phyloP scores from a whole-genome alignment of 2,797 vertebrate species.

The Alca torda region DNA sequence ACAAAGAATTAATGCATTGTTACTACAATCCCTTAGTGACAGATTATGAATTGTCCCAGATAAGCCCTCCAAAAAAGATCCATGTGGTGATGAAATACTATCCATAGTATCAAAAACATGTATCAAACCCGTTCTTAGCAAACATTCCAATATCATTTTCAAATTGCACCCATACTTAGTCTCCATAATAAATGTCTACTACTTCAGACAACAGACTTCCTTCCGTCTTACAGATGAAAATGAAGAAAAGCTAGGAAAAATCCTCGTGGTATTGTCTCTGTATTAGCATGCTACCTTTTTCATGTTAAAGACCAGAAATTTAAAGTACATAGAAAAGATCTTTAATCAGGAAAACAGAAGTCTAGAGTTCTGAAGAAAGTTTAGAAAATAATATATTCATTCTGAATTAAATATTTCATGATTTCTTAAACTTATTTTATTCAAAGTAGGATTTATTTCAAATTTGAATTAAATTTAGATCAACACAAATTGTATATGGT shows the following conservation, averaged over 20 bases:
- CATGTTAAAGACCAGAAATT: background rate
- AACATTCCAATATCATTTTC: background rate
- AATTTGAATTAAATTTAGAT: background rate
- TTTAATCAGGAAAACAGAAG: background rate
- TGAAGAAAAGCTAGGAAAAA: background rate
- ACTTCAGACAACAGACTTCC: background rate
- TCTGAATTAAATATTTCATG: background rate
- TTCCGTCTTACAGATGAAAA: background rate
- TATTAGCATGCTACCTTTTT: background rate
- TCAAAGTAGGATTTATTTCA: background rate
- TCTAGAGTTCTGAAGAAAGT: background rate
- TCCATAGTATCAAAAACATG: background rate
- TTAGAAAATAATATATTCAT: background rate
- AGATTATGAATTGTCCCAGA: constrained; percentile 36
- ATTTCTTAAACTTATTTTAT: background rate
- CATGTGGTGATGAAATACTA: background rate
- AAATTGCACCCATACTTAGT: background rate
- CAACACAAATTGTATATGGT: background rate
- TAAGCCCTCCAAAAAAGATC: constrained; percentile 13
- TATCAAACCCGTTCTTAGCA: background rate
- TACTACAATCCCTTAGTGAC: constrained; percentile 26
- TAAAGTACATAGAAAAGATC: background rate
- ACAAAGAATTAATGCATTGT: constrained; percentile 63
- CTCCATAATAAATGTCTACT: background rate
- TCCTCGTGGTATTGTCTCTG: background rate